Evolutionary conservation across 2,113 vertebrate genomes (phyloP).

Genomic region (Forbesichthys agassizii): DNA sequence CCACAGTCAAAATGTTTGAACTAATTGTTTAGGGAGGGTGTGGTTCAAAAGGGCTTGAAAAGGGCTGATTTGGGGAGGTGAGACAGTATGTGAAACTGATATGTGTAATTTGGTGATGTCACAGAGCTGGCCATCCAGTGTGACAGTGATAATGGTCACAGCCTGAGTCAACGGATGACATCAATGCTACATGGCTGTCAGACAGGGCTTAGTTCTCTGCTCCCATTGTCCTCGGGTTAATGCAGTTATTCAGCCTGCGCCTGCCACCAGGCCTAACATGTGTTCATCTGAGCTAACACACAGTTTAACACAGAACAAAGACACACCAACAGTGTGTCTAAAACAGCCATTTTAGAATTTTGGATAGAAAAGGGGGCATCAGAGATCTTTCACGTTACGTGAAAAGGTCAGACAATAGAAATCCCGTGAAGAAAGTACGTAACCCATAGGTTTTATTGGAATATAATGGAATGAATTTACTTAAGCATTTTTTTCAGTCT

Average conservation of each 20-base stretch:
- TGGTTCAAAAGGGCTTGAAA: no score
- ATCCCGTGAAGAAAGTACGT: not conserved
- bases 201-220: slow-evolving; percentile 78
- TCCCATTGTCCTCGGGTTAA: slow-evolving; percentile 80
- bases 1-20: no score
- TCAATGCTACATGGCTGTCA: slow-evolving; percentile 74
- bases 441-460: no score
- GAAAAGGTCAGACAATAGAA: slow-evolving; percentile 52
- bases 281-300: slow-evolving; percentile 78
- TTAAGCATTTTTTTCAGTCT: no score
- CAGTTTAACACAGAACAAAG: slow-evolving; percentile 65
- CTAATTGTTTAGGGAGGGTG: no score
- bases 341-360: slow-evolving; percentile 62
- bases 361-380: slow-evolving; percentile 27
- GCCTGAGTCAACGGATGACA: slow-evolving; percentile 83
- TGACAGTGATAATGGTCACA: slow-evolving; percentile 72
- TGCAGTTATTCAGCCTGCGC: slow-evolving; percentile 76
- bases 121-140: slow-evolving; percentile 62
- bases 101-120: slow-evolving; percentile 72
- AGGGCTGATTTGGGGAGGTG: no score
- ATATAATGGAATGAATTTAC: no score
- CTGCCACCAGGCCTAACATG: slow-evolving; percentile 62
- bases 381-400: slow-evolving; percentile 41
- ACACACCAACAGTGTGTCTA: slow-evolving; percentile 38
- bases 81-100: slow-evolving; percentile 48